These are phyloP conservation scores for Buathra laborator DNA, from an alignment of 2,888 invertebrate species.

Conservation along the genomic window DNA sequence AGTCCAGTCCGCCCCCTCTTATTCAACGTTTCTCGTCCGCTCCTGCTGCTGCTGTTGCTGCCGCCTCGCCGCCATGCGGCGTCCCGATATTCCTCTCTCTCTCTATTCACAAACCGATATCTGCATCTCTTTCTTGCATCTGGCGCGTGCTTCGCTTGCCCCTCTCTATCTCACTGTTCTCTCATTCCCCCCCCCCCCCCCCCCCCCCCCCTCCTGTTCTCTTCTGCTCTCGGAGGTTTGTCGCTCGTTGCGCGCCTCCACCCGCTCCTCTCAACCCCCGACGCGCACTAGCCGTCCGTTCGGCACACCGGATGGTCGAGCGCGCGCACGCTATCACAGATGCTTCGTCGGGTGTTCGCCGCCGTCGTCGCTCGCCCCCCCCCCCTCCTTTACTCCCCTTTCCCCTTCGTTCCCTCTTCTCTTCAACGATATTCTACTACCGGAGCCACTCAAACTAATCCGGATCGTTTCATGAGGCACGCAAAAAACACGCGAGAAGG, in stretches of 20 bases:
- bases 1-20: constrained; percentile 68
- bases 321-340: constrained; percentile 76
- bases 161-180: constrained; percentile 49
- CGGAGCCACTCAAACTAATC: constrained; percentile 44
- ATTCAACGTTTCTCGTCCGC: constrained; percentile 60
- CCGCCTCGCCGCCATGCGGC: constrained; percentile 59
- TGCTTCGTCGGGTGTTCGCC: constrained; percentile 72
- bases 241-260: constrained; percentile 62
- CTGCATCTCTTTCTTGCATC: constrained; percentile 63
- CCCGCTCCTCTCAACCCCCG: constrained; percentile 62
- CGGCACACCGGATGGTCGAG: constrained; percentile 69
- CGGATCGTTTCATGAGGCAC: constrained; percentile 35
- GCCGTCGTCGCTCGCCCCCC: constrained; percentile 50
- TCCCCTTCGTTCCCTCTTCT: constrained; percentile 39
- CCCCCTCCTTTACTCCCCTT: constrained; percentile 59
- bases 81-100: constrained; percentile 56
- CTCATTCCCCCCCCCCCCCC: constrained; percentile 37
- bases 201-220: constrained; percentile 28
- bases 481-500: constrained; percentile 28
- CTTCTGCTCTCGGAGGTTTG: constrained; percentile 56
- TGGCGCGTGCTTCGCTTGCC: constrained; percentile 63
- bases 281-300: constrained; percentile 62
- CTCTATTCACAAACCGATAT: constrained; percentile 48
- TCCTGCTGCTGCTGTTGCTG: constrained; percentile 35
- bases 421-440: constrained; percentile 29